Conservation (phyloP, 2,113 vertebrate genomes). For the Crotalus viridis region DNA sequence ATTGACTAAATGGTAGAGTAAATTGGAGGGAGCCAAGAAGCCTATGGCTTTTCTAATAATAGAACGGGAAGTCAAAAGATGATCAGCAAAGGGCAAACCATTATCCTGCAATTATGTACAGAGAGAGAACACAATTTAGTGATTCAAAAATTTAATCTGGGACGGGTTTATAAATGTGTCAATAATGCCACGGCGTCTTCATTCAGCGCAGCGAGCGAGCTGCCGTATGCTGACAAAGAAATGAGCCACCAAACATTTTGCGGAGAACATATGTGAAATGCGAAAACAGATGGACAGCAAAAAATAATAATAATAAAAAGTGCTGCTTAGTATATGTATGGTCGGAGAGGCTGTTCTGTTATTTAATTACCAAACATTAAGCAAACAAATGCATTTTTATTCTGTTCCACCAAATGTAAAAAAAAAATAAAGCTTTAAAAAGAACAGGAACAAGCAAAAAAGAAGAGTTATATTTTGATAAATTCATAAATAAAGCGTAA, state of each 20-base stretch:
- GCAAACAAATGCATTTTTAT: constrained; percentile 23
- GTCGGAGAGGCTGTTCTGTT: constrained; percentile 13
- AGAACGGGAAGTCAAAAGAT: background rate
- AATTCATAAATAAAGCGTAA: background rate
- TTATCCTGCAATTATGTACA: constrained; percentile 51
- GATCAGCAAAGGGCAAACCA: constrained; percentile 47
- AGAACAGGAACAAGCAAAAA: background rate
- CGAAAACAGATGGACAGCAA: constrained; percentile 52
- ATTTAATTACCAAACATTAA: constrained; percentile 30
- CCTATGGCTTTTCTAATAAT: background rate
- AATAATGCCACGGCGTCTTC: constrained; percentile 59
- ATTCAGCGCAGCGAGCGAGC: constrained; percentile 61
- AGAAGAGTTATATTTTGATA: background rate
- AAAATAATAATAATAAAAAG: constrained; percentile 36
- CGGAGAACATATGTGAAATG: constrained; percentile 56
- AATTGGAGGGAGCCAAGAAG: background rate
- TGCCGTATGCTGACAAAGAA: constrained; percentile 62
- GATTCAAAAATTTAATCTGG: constrained; percentile 65
- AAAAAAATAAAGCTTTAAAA: background rate
- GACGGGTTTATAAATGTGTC: constrained; percentile 63
- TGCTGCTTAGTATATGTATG: constrained; percentile 18
- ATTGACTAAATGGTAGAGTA: background rate
- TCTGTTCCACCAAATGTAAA: constrained; percentile 21
- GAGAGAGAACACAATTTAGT: constrained; percentile 60
- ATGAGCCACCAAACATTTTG: constrained; percentile 64